Conservation (phyloP, 2,797 vertebrate genomes). For the Premnoplex brunnescens region DNA sequence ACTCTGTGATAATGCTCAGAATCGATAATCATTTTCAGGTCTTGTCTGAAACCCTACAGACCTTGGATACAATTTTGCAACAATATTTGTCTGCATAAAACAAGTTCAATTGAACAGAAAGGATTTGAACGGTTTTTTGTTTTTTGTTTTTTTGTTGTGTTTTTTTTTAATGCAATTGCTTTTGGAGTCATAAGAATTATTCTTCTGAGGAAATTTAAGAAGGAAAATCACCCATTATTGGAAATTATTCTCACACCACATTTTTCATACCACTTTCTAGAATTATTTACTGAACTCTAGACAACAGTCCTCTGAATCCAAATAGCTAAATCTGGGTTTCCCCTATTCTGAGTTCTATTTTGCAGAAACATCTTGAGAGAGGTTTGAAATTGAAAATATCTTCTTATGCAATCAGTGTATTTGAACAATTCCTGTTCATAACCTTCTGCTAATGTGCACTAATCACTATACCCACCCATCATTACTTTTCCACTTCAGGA, state of each 20-base stretch:
- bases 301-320: neutral
- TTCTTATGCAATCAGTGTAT: neutral
- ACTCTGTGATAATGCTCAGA: neutral
- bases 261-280: neutral
- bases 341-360: rapidly evolving
- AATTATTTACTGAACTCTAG: neutral
- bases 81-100: neutral
- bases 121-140: rapidly evolving
- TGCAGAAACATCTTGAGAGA: neutral
- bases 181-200: neutral
- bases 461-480: neutral
- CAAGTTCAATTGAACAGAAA: neutral
- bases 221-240: rapidly evolving
- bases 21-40: neutral
- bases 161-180: neutral
- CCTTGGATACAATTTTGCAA: neutral
- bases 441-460: neutral
- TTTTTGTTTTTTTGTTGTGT: no score
- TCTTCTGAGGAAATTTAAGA: neutral
- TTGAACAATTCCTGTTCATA: neutral
- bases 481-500: neutral
- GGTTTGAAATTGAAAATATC: neutral
- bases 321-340: neutral
- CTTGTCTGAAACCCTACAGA: neutral
- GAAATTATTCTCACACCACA: neutral